These are phyloP conservation scores for Allophyes oxyacanthae DNA, from an alignment of 2,888 invertebrate species.

Conservation along the genomic window DNA sequence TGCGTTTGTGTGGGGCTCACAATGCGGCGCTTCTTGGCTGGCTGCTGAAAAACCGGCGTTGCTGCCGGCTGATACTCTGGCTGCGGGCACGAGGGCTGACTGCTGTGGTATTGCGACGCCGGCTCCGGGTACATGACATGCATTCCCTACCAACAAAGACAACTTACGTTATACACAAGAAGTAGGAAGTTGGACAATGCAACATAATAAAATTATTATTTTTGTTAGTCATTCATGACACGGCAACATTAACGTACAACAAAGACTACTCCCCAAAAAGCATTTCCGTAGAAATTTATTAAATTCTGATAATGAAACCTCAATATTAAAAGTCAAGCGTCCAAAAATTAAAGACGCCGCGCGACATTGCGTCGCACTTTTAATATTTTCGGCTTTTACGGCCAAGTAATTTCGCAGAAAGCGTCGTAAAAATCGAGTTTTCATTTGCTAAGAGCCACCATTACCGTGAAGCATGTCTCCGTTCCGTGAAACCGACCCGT, in stretches of 20 bases:
- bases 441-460: conserved; percentile 82
- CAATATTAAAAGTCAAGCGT: conserved; percentile 48
- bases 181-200: background rate
- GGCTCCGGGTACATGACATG: conserved; percentile 95
- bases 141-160: conserved; percentile 90
- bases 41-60: conserved; percentile 80
- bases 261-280: conserved; percentile 11
- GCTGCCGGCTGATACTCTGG: conserved; percentile 77
- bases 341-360: conserved; percentile 49
- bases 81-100: conserved; percentile 80
- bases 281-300: conserved; percentile 24
- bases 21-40: conserved; percentile 83
- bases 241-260: background rate
- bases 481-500: conserved; percentile 68
- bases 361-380: conserved; percentile 55
- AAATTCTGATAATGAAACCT: conserved; percentile 38
- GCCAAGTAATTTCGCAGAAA: conserved; percentile 75
- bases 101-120: conserved; percentile 84
- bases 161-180: conserved; percentile 25
- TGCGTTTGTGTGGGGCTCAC: conserved; percentile 74
- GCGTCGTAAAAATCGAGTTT: conserved; percentile 82
- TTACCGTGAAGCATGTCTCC: conserved; percentile 70
- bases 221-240: too few relatives aligned
- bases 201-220: background rate
- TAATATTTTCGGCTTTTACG: conserved; percentile 66